phyloP scores from a whole-genome alignment of 2,797 vertebrate genomes.

The Ptychobarbus kaznakovi region DNA sequence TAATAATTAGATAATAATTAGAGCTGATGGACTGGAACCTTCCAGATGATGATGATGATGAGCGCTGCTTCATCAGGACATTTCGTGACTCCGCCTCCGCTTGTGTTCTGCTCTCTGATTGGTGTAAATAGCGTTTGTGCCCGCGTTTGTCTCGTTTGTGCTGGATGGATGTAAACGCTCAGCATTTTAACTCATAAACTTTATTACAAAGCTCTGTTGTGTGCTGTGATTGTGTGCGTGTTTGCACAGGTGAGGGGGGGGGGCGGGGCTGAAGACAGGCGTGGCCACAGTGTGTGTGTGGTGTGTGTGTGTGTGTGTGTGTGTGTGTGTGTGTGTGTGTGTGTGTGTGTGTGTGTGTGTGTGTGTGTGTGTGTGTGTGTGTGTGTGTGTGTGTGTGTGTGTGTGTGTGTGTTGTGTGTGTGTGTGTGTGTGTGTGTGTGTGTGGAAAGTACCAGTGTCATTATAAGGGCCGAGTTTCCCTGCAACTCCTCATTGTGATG shows the following conservation, averaged over 20 bases:
- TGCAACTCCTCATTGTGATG: conserved; percentile 28
- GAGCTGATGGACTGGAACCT: conserved; percentile 15
- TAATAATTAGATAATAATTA: too few species aligned
- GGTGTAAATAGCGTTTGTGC: conserved; percentile 11
- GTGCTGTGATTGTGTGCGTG: conserved; percentile 3
- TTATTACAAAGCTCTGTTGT: conserved; percentile 47
- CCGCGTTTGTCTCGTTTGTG: neutral
- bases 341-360: neutral
- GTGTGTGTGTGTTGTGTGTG: neutral
- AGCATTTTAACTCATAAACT: conserved; percentile 62
- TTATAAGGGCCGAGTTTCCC: conserved; percentile 10
- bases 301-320: conserved; percentile 3
- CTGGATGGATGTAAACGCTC: conserved; percentile 49
- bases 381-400: conserved; percentile 10
- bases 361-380: conserved; percentile 9
- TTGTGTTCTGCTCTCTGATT: neutral
- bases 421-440: conserved; percentile 12
- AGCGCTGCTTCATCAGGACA: neutral
- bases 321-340: conserved; percentile 10
- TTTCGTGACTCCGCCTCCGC: neutral
- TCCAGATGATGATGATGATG: neutral
- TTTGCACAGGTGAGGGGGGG: conserved; percentile 19
- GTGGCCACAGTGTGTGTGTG: neutral
- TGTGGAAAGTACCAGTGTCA: conserved; percentile 32
- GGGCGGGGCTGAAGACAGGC: neutral